A percentile compares a stretch with the other conserved stretches of the same genome.
Conservation (phyloP, 2,113 vertebrate genomes). For the Poeciliopsis retropinna region DNA sequence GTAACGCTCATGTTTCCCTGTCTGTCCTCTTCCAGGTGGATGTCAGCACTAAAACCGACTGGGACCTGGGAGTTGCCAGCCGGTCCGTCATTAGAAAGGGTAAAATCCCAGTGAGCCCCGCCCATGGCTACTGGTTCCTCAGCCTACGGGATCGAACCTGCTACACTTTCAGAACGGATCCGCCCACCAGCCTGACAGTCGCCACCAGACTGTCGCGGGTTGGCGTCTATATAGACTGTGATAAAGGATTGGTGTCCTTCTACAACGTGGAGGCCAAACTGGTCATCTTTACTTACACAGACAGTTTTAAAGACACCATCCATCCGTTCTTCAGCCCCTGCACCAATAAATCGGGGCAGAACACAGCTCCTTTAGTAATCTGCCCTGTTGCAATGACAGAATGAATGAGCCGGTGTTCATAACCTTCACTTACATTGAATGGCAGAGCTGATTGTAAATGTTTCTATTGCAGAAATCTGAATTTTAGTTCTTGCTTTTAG, state of each 20-base stretch:
- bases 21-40: slow-evolving; percentile 60
- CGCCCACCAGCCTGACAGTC: slow-evolving; percentile 46
- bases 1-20: background rate
- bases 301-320: slow-evolving; percentile 73
- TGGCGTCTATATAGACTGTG: slow-evolving; percentile 72
- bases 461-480: background rate
- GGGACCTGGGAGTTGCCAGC: slow-evolving; percentile 78
- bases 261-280: slow-evolving; percentile 63
- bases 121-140: slow-evolving; percentile 80
- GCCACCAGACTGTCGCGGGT: slow-evolving; percentile 45
- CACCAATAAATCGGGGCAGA: slow-evolving; percentile 67
- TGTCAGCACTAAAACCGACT: slow-evolving; percentile 79
- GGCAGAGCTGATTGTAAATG: background rate
- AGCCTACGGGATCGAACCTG: slow-evolving; percentile 71
- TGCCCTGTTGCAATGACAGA: slow-evolving; percentile 48
- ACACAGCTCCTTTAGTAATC: slow-evolving; percentile 71
- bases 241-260: slow-evolving; percentile 76
- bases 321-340: slow-evolving; percentile 85
- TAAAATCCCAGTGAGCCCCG: slow-evolving; percentile 74
- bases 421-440: background rate
- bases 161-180: slow-evolving; percentile 68
- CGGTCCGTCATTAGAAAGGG: slow-evolving; percentile 73
- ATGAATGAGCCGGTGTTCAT: slow-evolving; percentile 18
- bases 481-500: background rate
- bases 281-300: slow-evolving; percentile 68